Conservation (phyloP, 2,888 invertebrate genomes). For the Ophion ventricosus region DNA sequence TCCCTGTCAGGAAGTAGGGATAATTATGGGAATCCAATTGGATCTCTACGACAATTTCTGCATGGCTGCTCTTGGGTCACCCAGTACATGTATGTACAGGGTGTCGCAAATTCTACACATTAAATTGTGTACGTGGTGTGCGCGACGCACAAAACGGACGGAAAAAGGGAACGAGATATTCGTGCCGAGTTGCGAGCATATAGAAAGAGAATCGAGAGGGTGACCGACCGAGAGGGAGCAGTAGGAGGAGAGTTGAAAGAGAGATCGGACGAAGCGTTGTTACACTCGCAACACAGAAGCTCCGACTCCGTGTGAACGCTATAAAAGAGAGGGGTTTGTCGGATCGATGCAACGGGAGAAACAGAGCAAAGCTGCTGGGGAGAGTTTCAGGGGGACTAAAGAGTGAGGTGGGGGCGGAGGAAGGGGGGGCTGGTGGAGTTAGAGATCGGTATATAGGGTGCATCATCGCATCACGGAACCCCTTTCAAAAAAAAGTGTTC, state of each 20-base stretch:
- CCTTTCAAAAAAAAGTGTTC: slow-evolving; percentile 48
- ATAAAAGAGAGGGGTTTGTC: slow-evolving; percentile 55
- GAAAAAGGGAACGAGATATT: slow-evolving; percentile 34
- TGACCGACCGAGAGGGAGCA: not conserved
- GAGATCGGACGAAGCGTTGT: slow-evolving; percentile 54
- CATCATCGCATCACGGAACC: slow-evolving; percentile 43
- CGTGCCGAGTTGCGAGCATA: slow-evolving; percentile 6
- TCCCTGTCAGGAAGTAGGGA: too few species aligned
- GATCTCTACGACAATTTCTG: too few species aligned
- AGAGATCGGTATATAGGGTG: slow-evolving; percentile 15
- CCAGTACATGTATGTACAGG: slow-evolving; percentile 27
- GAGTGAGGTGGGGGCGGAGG: not conserved
- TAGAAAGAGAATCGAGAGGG: slow-evolving; percentile 10
- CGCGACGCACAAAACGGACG: slow-evolving; percentile 37
- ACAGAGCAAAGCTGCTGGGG: slow-evolving; percentile 39
- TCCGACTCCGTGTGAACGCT: slow-evolving; percentile 29
- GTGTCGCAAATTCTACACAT: not conserved
- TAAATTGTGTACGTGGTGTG: slow-evolving; percentile 41
- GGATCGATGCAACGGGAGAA: slow-evolving; percentile 65
- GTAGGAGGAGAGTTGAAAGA: slow-evolving; percentile 16
- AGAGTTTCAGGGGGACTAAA: slow-evolving; percentile 22
- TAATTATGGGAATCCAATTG: too few species aligned
- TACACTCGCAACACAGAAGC: slow-evolving; percentile 12
- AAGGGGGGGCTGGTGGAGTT: not conserved
- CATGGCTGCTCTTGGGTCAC: not conserved